Base-by-base conservation (phyloP, 2,888 invertebrate species). In the Tiliacea aurago region DNA sequence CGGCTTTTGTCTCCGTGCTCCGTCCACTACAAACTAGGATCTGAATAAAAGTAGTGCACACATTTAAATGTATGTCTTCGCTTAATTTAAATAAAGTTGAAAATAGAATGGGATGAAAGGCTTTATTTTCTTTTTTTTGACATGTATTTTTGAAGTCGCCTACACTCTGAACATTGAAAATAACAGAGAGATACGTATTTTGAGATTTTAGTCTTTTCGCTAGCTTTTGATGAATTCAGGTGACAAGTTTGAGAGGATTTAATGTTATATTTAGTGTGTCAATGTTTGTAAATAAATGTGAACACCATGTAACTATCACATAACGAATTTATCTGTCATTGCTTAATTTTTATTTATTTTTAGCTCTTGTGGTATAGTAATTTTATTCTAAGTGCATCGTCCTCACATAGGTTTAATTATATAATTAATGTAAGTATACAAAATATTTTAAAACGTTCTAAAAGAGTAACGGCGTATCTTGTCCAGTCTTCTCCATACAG, bases 1-100 rank as follows among this genome's bases (percentile, higher is more conserved):
- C 88, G 92, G 89, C 90, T 92, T 93, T 93, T 93, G 89, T 91
- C 90, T 91, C 91, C 91, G 92, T 91, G 90, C 90, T 87, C 85
- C 53, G 13, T 53, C 18, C 53, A 78, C 62, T 76, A 76, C 45
- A 78, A 68, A 64, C 47, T 68, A 59, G 51, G 41, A 62, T 18
- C 45, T 47, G 51, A 56, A 66, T 75, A 62, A 62, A 74, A 56
- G 33, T 51, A 15, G 13, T 51, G 37, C 20, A 10, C 20, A 13
- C 33, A 51, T 75, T 56, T 56, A 43, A 78, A 56, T 75, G 4
- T 66, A 20, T 28, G 37, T 62, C 61, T 28, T 80, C 75, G 0
- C 0, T 0, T 4, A 13, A 56, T 33, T 33, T 13, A 7, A 23
- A 62, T 78, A 81, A 45, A 81, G 66, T 58, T 56, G 23, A 63